phyloP scores from a whole-genome alignment of 2,113 vertebrate species.

The Gyps fulvus region DNA sequence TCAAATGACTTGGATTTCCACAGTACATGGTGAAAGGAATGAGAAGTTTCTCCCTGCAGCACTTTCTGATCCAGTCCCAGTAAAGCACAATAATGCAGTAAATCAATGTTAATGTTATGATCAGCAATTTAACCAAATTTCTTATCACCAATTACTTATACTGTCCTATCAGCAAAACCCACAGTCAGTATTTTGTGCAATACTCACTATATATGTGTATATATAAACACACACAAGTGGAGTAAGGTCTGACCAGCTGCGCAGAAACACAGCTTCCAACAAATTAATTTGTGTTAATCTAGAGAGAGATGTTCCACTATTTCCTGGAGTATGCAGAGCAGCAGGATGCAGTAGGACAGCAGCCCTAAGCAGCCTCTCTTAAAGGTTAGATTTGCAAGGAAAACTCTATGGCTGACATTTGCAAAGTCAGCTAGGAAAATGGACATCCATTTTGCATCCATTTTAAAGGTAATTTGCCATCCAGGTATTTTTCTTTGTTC shows the following conservation, averaged over 20 bases:
- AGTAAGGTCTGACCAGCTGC: background rate
- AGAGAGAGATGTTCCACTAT: background rate
- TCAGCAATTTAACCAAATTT: background rate
- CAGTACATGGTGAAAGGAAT: background rate
- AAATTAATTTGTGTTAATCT: background rate
- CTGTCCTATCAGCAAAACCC: background rate
- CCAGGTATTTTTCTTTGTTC: background rate
- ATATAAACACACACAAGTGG: background rate
- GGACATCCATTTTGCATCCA: background rate
- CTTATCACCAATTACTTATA: background rate
- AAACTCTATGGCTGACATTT: background rate
- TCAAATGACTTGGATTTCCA: background rate
- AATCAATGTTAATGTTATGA: background rate
- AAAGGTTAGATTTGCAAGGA: background rate
- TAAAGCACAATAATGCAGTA: background rate
- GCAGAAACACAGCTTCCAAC: background rate
- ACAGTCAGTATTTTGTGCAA: background rate
- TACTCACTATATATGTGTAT: background rate
- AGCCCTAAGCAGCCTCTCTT: background rate
- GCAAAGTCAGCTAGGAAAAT: background rate
- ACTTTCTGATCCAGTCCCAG: background rate
- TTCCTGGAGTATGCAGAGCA: background rate
- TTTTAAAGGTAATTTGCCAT: background rate
- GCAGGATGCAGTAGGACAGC: background rate
- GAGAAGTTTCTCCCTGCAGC: background rate